Percentiles rank a stretch among this genome's conserved stretches.
phyloP scores from a whole-genome alignment of 2,113 vertebrate species.

The Picathartes gymnocephalus region DNA sequence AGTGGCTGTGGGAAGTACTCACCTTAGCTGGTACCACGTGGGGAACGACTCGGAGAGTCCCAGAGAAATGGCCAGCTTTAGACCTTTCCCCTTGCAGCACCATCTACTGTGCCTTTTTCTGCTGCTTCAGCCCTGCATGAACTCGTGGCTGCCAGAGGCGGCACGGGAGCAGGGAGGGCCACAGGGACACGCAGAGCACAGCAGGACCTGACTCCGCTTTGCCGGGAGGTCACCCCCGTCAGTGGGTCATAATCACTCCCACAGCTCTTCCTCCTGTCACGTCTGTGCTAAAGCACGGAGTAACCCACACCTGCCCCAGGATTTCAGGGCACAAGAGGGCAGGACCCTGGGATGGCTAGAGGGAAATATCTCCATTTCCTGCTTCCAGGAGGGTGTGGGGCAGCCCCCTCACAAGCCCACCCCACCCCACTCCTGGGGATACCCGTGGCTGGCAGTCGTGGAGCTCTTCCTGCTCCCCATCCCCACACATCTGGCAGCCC shows the following conservation, averaged over 20 bases:
- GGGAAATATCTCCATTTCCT: not conserved
- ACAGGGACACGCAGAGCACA: rapidly evolving
- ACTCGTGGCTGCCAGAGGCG: rapidly evolving
- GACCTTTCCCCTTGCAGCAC: not conserved
- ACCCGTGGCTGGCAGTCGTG: rapidly evolving
- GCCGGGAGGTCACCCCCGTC: rapidly evolving
- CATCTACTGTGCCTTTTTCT: rapidly evolving
- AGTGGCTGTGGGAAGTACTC: not conserved
- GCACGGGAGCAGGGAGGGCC: rapidly evolving
- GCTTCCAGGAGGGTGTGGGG: not conserved
- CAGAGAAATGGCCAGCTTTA: not conserved
- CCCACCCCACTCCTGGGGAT: rapidly evolving
- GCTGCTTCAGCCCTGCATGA: not conserved
- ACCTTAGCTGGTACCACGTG: not conserved
- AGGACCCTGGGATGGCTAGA: rapidly evolving
- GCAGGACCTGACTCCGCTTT: not conserved
- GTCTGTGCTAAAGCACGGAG: not conserved
- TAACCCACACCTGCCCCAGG: rapidly evolving
- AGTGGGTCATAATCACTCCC: rapidly evolving
- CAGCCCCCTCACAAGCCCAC: not conserved
- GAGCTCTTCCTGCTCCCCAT: not conserved
- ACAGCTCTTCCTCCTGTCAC: not conserved
- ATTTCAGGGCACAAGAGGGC: not conserved
- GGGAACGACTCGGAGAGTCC: not conserved
- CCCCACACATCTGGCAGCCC: not conserved